phyloP scores from a whole-genome alignment of 2,797 vertebrate genomes.

The Eulemur mongoz region DNA sequence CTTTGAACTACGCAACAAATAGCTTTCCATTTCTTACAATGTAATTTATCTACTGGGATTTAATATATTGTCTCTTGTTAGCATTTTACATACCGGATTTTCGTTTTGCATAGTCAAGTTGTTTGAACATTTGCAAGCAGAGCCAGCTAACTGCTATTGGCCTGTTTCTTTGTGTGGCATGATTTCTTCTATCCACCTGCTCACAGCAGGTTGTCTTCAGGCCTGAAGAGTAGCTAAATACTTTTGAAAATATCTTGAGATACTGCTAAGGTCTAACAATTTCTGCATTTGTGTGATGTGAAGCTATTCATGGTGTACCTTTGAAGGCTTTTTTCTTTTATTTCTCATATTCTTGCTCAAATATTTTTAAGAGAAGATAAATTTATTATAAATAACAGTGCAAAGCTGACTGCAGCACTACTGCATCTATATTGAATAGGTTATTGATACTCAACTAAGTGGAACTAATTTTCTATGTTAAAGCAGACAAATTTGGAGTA shows the following conservation, averaged over 20 bases:
- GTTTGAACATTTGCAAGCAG: conserved; percentile 61
- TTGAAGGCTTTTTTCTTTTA: conserved; percentile 71
- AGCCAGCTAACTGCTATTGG: conserved; percentile 35
- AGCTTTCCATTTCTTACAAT: conserved; percentile 7
- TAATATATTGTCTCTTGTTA: conserved; percentile 33
- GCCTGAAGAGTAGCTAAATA: conserved; percentile 69
- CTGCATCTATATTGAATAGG: conserved; percentile 91
- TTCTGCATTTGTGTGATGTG: conserved; percentile 56
- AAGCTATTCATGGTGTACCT: conserved; percentile 67
- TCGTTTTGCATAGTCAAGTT: conserved; percentile 48
- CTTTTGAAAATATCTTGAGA: conserved; percentile 75
- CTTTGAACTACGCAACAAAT: conserved; percentile 36
- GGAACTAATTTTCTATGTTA: conserved; percentile 95
- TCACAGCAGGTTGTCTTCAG: conserved; percentile 70
- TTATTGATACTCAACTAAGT: conserved; percentile 94
- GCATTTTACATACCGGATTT: conserved; percentile 27
- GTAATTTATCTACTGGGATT: conserved; percentile 56
- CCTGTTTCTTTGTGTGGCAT: conserved; percentile 73
- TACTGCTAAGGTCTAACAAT: conserved; percentile 68
- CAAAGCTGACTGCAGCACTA: conserved; percentile 87
- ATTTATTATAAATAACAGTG: conserved; percentile 86
- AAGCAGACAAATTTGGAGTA: conserved; percentile 90
- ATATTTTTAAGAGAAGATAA: conserved; percentile 84
- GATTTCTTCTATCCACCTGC: conserved; percentile 78
- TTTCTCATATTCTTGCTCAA: conserved; percentile 83